These are phyloP conservation scores for Leistus spinibarbis DNA, from an alignment of 2,888 invertebrate species.

Conservation along the genomic window DNA sequence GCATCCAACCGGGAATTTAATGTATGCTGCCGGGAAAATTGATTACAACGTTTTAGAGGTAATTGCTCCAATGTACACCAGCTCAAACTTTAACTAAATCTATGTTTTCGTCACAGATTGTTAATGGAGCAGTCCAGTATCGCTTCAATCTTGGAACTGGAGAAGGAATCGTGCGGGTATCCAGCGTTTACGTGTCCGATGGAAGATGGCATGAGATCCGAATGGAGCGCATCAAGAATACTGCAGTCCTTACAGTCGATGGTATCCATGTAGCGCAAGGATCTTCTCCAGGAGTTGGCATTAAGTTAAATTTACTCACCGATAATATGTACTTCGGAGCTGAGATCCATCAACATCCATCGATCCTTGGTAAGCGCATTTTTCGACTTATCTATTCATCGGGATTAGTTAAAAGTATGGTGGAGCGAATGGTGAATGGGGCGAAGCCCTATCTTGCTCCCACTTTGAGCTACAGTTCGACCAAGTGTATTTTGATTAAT, in stretches of 20 bases:
- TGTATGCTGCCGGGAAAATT: constrained; percentile 83
- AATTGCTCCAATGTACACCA: constrained; percentile 42
- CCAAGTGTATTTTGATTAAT: no score
- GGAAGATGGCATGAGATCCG: constrained; percentile 83
- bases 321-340: constrained; percentile 87
- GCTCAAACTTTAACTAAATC: constrained; percentile 21
- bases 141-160: constrained; percentile 93
- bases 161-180: constrained; percentile 80
- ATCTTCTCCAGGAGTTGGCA: constrained; percentile 79
- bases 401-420: no score
- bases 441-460: no score
- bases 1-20: constrained; percentile 81
- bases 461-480: no score
- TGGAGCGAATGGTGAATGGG: no score
- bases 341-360: constrained; percentile 76
- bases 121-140: constrained; percentile 86
- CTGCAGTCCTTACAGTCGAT: constrained; percentile 79
- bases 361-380: constrained; percentile 61
- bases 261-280: constrained; percentile 74
- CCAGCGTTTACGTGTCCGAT: constrained; percentile 78
- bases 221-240: constrained; percentile 81
- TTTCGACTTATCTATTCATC: constrained; percentile 3
- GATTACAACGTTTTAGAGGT: constrained; percentile 91
- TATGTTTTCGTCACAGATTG: constrained; percentile 62
- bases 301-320: constrained; percentile 82